These are phyloP conservation scores for Carlito syrichta DNA, from an alignment of 2,113 vertebrate genomes.

Conservation along the genomic window DNA sequence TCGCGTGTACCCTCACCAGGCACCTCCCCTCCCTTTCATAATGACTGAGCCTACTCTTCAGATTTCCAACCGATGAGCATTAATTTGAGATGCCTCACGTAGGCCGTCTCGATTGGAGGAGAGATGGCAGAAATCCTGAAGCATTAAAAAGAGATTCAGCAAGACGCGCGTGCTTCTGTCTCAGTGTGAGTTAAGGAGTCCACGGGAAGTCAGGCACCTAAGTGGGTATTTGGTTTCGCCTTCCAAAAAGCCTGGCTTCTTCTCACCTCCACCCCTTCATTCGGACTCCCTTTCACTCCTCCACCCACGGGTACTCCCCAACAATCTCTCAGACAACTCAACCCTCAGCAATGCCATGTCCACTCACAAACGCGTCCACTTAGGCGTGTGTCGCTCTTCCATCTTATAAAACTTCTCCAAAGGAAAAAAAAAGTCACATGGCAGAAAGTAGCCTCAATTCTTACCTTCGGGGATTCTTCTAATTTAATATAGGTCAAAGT, in stretches of 20 bases:
- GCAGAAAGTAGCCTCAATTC: slow-evolving; percentile 25
- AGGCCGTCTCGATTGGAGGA: neutral
- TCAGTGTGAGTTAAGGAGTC: neutral
- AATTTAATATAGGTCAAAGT: slow-evolving; percentile 54
- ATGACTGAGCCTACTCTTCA: neutral
- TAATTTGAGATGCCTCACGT: neutral
- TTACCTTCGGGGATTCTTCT: neutral
- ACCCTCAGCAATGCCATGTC: too few relatives aligned
- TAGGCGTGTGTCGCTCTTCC: neutral
- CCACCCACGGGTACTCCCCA: too few relatives aligned
- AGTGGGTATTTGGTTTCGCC: neutral
- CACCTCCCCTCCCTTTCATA: too few relatives aligned
- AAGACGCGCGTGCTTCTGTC: neutral
- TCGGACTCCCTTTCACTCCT: neutral
- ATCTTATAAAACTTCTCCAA: neutral
- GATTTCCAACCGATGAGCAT: neutral
- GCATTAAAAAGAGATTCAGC: neutral
- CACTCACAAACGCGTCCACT: neutral
- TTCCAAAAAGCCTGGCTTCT: neutral
- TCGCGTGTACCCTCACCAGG: too few relatives aligned
- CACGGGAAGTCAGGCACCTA: neutral
- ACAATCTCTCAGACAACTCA: too few relatives aligned
- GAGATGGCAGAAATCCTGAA: neutral
- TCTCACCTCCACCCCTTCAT: neutral
- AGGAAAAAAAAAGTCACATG: neutral